Percentiles rank a stretch among this genome's conserved stretches.
Evolutionary conservation across 92 coral and sea anemone species (phyloP).

Genomic region (Actinernus sp.): DNA sequence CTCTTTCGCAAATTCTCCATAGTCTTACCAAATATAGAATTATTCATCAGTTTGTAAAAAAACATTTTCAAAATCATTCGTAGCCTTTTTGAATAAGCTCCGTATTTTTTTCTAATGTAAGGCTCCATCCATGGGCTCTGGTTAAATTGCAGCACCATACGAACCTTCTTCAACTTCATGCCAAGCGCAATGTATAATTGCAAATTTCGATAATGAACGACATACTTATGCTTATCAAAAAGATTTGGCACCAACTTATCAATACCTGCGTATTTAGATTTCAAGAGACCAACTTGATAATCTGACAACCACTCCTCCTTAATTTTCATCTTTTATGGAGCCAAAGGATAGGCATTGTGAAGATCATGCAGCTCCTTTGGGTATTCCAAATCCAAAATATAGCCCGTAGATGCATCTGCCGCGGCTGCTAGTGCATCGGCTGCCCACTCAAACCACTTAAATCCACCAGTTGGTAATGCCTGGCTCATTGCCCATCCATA

Average conservation of each 20-base stretch:
- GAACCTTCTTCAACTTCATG: conserved; percentile 7
- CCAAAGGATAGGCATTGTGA: conserved; percentile 17
- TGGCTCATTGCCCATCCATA: conserved; percentile 38
- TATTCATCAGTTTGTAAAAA: conserved; percentile 1
- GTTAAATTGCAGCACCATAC: background rate
- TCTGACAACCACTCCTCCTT: background rate
- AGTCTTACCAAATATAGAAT: conserved; percentile 24
- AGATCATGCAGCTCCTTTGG: conserved; percentile 7
- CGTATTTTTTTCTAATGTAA: no score
- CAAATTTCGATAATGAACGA: conserved; percentile 20
- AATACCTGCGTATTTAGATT: background rate
- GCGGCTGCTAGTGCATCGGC: background rate
- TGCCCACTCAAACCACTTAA: background rate
- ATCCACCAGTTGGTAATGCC: background rate
- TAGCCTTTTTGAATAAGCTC: no score
- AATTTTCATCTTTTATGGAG: background rate
- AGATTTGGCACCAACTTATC: conserved; percentile 13
- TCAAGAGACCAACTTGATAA: background rate
- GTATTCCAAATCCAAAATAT: conserved; percentile 12
- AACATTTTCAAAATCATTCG: background rate
- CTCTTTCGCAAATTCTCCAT: conserved; percentile 5
- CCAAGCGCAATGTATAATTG: conserved; percentile 22
- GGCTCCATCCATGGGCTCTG: conserved; percentile 40
- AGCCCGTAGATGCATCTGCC: background rate
- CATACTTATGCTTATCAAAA: background rate